Evolutionary conservation across 92 coral and sea anemone genomes (phyloP), one percentile per base, ranked within the genome.

Genomic region (Porites evermanni): DNA sequence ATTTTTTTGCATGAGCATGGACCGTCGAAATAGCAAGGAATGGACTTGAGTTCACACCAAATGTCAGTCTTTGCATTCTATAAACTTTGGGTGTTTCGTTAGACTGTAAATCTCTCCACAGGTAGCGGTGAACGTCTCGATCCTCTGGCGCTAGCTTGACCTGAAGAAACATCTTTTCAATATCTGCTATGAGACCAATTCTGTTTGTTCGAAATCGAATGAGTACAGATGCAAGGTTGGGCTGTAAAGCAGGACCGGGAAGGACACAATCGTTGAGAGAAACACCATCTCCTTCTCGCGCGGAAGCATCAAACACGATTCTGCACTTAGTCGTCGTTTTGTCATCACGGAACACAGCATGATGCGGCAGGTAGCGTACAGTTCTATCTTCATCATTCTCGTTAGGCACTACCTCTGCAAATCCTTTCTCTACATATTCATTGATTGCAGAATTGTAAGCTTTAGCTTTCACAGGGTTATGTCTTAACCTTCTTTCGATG

Each of bases 91-190:
- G 82, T 53, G 26, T n/a, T 68, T 86, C 79, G 23, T 64, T 24
- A 6, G 52, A 32, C 38, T 86, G 61, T 60, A 90, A 18, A n/a
- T 90, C 82, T 21, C 93, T 75, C 91, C 93, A 90, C 59, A 86
- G 67, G 72, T 76, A 89, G 3, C 86, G 86, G 26, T 79, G 89
- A 3, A 78, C 86, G 8, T 85, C 72, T 77, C 67, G 83, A 79
- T 85, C 89, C 67, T 79, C 51, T 61, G 58, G 60, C 17, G 85
- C 66, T 18, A 89, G 75, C 56, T 79, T 77, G 6, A 89, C 44
- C 53, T 90, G 93, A 58, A 86, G 67, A 60, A 74, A 90, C 87
- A 90, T 90, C 78, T 90, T 86, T 38, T 77, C 67, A 11, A 90
- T 79, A 79, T 90, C 93, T 29, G 84, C 89, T 0, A 87, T 70